phyloP scores from a whole-genome alignment of 1,140 invertebrate species.

The Pectinophora gossypiella region DNA sequence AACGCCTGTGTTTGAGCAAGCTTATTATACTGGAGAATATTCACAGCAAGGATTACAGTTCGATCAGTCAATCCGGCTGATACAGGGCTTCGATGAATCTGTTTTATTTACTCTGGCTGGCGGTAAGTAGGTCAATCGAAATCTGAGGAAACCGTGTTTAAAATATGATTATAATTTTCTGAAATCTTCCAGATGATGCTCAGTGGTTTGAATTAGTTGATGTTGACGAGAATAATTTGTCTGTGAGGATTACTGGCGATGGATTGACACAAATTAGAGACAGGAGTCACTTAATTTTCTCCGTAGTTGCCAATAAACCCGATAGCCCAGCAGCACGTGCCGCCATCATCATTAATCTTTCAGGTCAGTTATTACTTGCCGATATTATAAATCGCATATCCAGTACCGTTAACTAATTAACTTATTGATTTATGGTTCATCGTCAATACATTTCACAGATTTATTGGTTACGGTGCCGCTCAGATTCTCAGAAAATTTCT shows the following conservation, averaged over 20 bases:
- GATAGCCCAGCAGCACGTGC: constrained; percentile 1
- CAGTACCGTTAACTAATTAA: too few relatives aligned
- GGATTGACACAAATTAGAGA: not conserved
- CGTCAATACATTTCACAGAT: too few relatives aligned
- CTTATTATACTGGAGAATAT: constrained; percentile 13
- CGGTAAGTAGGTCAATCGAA: constrained; percentile 10
- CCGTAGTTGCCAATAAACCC: constrained; percentile 5
- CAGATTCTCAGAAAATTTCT: constrained; percentile 1
- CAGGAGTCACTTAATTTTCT: constrained; percentile 7
- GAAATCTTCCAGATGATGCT: constrained; percentile 6
- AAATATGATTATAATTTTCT: not conserved
- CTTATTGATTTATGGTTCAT: too few relatives aligned
- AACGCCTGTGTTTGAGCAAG: constrained; percentile 10
- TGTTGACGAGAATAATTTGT: constrained; percentile 3
- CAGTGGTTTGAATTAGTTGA: constrained; percentile 5
- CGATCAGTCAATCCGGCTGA: constrained; percentile 9
- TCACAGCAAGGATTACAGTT: constrained; percentile 2
- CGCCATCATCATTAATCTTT: constrained; percentile 4
- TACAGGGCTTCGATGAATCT: constrained; percentile 12
- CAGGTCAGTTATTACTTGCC: not conserved
- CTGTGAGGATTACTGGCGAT: not conserved
- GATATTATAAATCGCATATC: too few relatives aligned
- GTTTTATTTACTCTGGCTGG: constrained; percentile 11
- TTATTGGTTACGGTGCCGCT: too few relatives aligned
- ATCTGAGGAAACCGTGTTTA: not conserved